Evolutionary conservation across 2,797 vertebrate genomes (phyloP), one percentile per base, ranked within the genome.

Genomic region (Smutsia temminckii): DNA sequence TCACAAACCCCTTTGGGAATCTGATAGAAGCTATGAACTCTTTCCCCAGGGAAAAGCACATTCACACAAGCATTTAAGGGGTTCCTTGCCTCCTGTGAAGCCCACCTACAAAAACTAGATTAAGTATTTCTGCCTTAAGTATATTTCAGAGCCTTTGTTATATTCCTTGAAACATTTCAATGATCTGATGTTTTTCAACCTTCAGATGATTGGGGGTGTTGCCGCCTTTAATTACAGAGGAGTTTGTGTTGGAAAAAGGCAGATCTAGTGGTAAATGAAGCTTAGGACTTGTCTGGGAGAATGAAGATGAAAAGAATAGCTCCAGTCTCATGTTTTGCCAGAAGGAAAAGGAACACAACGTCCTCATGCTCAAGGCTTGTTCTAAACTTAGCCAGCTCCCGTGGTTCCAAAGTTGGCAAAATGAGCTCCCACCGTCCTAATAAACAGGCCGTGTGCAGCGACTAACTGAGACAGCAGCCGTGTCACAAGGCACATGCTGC

Each of bases 381-480:
- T 97, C 97, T 97, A 97, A 97, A 97, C 96, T 97, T 97, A 97
- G 97, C 95, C 37, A 12, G 90, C 93, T 94, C 94, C 88, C 51
- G 17, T 74, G 93, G 93, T 89, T 97, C 94, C 95, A 80, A 89
- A 97, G 96, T 95, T 93, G 96, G 95, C 95, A 91, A 94, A 96
- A 78, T 78, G 96, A 96, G 93, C 88, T 92, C 95, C 37, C 7
- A 5, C 63, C 64, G 1, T 91, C 92, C 93, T 95, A 94, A 97
- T 97, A 96, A 97, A 97, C 95, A 93, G 6, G 7, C 77, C 3
- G 7, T 29, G 40, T 40, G 7, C 90, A 16, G 78, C 89, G 97
- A 97, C 92, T 97, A 94, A 97, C 37, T 0, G 59, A 89, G 92
- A 75, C 64, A 63, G 90, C 89, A 81, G 69, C 80, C 81, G 1